A percentile compares a stretch with the other conserved stretches of the same genome.
Conservation (phyloP, 92 coral and sea anemone species). For the Siderastrea siderea region DNA sequence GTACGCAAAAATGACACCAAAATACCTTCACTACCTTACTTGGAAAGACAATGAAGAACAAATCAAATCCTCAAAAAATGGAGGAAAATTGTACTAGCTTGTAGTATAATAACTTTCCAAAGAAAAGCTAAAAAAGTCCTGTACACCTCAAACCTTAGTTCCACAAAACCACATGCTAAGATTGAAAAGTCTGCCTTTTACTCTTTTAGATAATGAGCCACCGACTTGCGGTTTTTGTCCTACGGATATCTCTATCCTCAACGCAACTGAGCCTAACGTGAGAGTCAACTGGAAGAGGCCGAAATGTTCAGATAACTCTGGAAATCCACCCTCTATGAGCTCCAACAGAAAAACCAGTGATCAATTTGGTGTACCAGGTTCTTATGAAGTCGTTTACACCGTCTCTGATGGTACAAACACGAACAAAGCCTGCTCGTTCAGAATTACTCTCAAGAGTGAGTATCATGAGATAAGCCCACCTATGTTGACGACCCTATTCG, state of each 20-base stretch:
- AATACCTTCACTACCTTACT: no score
- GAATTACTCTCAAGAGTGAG: conserved; percentile 64
- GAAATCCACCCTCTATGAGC: conserved; percentile 62
- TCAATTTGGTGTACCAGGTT: no score
- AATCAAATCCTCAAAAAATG: no score
- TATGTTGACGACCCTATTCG: no score
- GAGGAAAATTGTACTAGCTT: no score
- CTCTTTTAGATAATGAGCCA: conserved; percentile 80
- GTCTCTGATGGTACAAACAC: neutral
- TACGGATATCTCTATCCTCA: conserved; percentile 29
- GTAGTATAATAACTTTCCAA: no score
- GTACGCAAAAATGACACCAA: no score
- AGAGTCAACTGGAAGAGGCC: conserved; percentile 77
- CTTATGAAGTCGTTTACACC: no score
- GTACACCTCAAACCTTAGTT: no score
- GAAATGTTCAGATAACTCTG: conserved; percentile 84
- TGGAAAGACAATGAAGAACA: no score
- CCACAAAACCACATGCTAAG: no score
- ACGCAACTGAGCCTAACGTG: neutral
- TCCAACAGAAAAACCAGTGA: neutral
- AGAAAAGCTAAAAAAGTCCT: no score
- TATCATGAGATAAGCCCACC: neutral
- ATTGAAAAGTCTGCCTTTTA: neutral
- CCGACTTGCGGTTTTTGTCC: conserved; percentile 83
- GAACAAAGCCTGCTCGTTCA: conserved; percentile 63